Evolutionary conservation across 2,113 vertebrate genomes (phyloP), one percentile per base, ranked within the genome.

Genomic region (Silurus asotus): DNA sequence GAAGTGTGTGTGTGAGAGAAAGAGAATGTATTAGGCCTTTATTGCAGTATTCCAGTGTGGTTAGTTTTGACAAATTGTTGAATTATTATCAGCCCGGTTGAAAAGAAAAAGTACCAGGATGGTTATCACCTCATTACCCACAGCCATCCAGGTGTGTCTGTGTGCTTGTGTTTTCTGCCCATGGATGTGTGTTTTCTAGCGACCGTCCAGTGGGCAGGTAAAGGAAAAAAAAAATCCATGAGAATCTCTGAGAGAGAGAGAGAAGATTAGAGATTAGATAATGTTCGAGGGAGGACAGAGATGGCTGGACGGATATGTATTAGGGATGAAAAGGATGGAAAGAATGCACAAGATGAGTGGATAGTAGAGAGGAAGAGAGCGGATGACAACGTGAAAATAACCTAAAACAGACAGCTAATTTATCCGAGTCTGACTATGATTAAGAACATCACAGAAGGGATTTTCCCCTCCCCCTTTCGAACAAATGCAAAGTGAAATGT

Each of bases 31-130:
- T 5, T 20, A 9, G 20, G 25, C 51, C 61, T 37, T 64, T 84
- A 84, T 55, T 84, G 70, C 15, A 14, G 51, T 67, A 78, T 28
- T 74, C 55, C 28, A 74, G 69, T 84, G 84, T n/a, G 76, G 84
- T 70, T 80, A 80, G 84, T 70, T 78, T 79, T 28, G 81, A 67
- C 74, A 79, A 84, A 70, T 76, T 14, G n/a, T 67, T 87, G 81
- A 53, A 77, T 58, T 59, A 59, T 59, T 72, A 48, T 69, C 49
- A 53, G 53, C 9, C 75, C 25, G 80, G 28, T 56, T 53, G 23
- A 64, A 84, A 70, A n/a, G 20, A 55, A 79, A 75, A 25, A 64
- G 45, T n/a, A 28, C 65, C 78, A 74, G 65, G 53, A 75, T 75
- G n/a, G 45, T 64, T 62, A 74, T 74, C 56, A 86, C 65, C 77